Evolutionary conservation across 2,888 invertebrate genomes (phyloP), one percentile per base, ranked within the genome.

Genomic region (Platycnemis pennipes): DNA sequence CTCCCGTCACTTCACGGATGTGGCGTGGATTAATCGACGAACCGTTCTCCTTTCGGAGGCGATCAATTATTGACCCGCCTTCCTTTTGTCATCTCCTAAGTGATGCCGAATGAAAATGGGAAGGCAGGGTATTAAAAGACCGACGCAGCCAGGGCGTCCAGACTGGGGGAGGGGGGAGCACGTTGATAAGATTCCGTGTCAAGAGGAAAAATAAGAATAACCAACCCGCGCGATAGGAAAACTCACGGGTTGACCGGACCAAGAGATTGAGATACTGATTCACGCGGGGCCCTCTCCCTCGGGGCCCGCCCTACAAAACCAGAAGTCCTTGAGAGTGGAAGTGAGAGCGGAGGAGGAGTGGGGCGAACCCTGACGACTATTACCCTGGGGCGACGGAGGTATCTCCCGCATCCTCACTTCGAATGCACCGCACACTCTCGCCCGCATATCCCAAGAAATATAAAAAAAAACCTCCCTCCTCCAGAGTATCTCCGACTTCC

Each of bases 221-320:
- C 16, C 91, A 26, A 11, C 11, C 44, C 53, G 42, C 91, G 22
- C 63, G n/a, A 37, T 37, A n/a, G 91, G n/a, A 37, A 45, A 63
- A 77, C 77, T 44, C 63, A 37, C 53, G 31, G 53, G 49, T 53
- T 89, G 49, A 91, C 42, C 26, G 56, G 69, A 63, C 56, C 63
- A 19, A 53, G 37, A 42, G 91, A n/a, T n/a, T n/a, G 91, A 91
- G 91, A 91, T 69, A 91, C 63, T 91, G 91, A 91, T 91, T 91
- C 91, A 91, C 44, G 91, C 37, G 44, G 53, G 53, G 56, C n/a
- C 37, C 56, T n/a, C n/a, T 44, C 89, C n/a, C 16, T 22, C 0
- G 13, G n/a, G 88, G 22, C 63, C 42, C 89, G 91, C 91, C 91
- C 44, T 37, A 63, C 2, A 0, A 45, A 91, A 63, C 91, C 63